Percentiles rank a stretch among this genome's conserved stretches.
Conservation (phyloP, 2,113 vertebrate species). For the Lagenorhynchus albirostris region DNA sequence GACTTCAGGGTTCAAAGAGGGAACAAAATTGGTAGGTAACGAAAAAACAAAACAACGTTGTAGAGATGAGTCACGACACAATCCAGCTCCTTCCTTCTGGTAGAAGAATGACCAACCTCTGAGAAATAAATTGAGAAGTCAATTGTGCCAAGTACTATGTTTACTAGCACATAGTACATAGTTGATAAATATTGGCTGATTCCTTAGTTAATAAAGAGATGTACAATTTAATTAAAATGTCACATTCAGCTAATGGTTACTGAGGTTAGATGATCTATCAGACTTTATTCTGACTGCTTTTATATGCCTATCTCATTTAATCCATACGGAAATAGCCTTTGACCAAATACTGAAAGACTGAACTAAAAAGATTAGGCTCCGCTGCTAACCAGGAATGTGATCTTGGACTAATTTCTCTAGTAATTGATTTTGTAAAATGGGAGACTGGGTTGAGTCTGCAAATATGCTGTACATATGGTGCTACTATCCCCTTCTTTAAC, state of each 20-base stretch:
- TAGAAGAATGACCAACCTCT: neutral
- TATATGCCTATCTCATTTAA: neutral
- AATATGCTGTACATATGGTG: constrained; percentile 25
- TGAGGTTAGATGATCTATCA: neutral
- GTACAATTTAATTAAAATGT: neutral
- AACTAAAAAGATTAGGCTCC: neutral
- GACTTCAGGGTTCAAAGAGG: neutral
- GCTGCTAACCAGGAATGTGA: constrained; percentile 27
- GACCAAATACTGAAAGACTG: constrained; percentile 31
- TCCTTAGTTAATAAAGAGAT: neutral
- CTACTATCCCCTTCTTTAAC: constrained; percentile 27
- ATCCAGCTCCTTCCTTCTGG: neutral
- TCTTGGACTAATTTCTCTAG: constrained; percentile 35
- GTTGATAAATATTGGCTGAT: constrained; percentile 6
- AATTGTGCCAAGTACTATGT: neutral
- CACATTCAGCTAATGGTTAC: neutral
- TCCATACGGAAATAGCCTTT: constrained; percentile 15
- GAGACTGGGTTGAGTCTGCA: constrained; percentile 18
- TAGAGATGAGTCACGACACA: neutral
- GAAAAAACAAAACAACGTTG: neutral
- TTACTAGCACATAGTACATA: neutral
- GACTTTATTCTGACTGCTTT: neutral
- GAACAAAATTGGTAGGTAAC: neutral
- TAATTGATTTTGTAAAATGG: constrained; percentile 47
- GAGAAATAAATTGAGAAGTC: neutral